Evolutionary conservation across 2,888 invertebrate genomes (phyloP).

Genomic region (Tuberolachnus salignus): DNA sequence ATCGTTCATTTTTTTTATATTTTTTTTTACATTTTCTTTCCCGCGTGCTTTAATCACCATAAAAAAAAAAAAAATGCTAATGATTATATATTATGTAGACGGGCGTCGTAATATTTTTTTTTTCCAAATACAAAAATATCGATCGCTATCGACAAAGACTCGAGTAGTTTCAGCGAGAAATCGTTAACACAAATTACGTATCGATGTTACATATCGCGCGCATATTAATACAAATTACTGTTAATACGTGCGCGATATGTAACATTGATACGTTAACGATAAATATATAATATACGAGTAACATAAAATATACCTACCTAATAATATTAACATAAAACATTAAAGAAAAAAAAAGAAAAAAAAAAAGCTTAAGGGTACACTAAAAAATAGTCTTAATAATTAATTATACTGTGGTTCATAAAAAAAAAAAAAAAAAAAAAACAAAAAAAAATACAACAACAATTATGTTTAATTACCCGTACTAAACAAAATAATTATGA

Average conservation of each 20-base stretch:
- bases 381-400: constrained; percentile 9
- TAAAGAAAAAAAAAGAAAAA: no score
- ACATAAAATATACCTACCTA: not conserved
- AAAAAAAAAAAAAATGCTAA: constrained; percentile 32
- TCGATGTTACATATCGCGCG: not conserved
- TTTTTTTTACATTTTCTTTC: not conserved
- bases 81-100: not conserved
- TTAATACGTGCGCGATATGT: no score
- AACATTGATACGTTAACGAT: no score
- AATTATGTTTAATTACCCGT: constrained; percentile 40
- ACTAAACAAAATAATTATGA: constrained; percentile 26
- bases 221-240: no score
- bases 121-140: not conserved
- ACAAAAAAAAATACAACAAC: no score
- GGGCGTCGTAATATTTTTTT: constrained; percentile 1
- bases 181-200: not conserved
- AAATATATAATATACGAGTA: not conserved
- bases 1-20: no score
- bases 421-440: constrained; percentile 5
- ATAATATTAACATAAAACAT: constrained; percentile 22
- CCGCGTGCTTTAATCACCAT: constrained; percentile 3
- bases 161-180: not conserved
- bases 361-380: constrained; percentile 25
- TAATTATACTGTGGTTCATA: not conserved
- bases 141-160: constrained; percentile 14